These are phyloP conservation scores for Halcyon badia DNA, from an alignment of 2,797 vertebrate genomes.

Conservation along the genomic window DNA sequence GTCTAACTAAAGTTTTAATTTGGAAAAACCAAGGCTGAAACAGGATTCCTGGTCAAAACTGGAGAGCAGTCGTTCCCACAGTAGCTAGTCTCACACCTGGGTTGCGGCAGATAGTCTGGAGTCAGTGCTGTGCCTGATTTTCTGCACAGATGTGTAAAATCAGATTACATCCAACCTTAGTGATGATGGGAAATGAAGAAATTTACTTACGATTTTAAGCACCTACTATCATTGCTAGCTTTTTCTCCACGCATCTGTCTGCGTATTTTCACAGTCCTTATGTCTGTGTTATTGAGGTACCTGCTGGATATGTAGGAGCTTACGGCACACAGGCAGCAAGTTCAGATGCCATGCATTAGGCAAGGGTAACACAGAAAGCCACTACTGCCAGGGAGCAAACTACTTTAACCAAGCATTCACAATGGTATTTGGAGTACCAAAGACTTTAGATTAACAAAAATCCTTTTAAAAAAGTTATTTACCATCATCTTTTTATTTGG, in stretches of 20 bases:
- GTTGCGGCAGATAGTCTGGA: background rate
- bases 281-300: background rate
- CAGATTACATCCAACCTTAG: background rate
- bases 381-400: background rate
- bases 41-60: background rate
- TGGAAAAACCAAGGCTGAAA: background rate
- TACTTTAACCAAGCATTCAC: background rate
- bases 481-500: too few relatives aligned
- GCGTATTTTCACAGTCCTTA: background rate
- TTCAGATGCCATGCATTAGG: background rate
- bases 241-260: background rate
- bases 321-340: background rate
- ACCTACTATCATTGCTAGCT: background rate
- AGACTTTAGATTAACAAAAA: background rate
- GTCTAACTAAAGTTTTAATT: background rate
- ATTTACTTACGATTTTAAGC: background rate
- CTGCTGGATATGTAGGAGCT: background rate
- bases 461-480: too few relatives aligned
- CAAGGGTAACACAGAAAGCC: accelerated
- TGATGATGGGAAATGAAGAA: background rate
- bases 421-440: background rate
- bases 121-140: background rate
- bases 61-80: background rate
- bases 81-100: background rate
- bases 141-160: background rate